These are phyloP conservation scores for Oryzias curvinotus DNA, from an alignment of 2,113 vertebrate genomes.

Conservation along the genomic window DNA sequence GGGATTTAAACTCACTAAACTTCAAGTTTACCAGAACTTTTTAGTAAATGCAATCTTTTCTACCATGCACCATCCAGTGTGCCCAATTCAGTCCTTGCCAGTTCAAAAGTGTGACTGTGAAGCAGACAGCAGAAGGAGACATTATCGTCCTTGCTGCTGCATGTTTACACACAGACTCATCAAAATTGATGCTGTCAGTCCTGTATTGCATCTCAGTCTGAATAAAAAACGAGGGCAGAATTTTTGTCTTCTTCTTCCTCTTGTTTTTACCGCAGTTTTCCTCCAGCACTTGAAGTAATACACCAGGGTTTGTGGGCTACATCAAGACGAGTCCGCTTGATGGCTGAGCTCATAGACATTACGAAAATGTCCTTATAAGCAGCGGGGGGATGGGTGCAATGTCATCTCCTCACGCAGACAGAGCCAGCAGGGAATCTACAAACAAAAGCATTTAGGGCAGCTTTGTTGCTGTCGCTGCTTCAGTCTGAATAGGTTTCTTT, in stretches of 20 bases:
- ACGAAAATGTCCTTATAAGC: slow-evolving; percentile 68
- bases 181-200: slow-evolving; percentile 48
- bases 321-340: slow-evolving; percentile 57
- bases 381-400: slow-evolving; percentile 57
- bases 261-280: slow-evolving; percentile 27
- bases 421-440: slow-evolving; percentile 59
- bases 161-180: slow-evolving; percentile 54
- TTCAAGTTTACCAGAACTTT: not conserved
- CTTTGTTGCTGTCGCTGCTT: slow-evolving; percentile 60
- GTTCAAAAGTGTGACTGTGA: slow-evolving; percentile 37
- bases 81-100: slow-evolving; percentile 23
- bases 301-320: slow-evolving; percentile 35
- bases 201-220: slow-evolving; percentile 49
- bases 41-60: slow-evolving; percentile 10
- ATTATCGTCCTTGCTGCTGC: slow-evolving; percentile 39
- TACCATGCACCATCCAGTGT: slow-evolving; percentile 12
- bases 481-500: slow-evolving; percentile 54
- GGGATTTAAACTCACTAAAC: slow-evolving; percentile 3
- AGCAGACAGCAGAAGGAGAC: slow-evolving; percentile 52
- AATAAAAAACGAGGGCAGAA: slow-evolving; percentile 48
- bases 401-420: slow-evolving; percentile 58
- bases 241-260: slow-evolving; percentile 9
- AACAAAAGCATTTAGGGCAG: slow-evolving; percentile 57
- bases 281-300: slow-evolving; percentile 36
- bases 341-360: slow-evolving; percentile 55